phyloP scores from a whole-genome alignment of 2,797 vertebrate species.

The Gallinago nigripennis region DNA sequence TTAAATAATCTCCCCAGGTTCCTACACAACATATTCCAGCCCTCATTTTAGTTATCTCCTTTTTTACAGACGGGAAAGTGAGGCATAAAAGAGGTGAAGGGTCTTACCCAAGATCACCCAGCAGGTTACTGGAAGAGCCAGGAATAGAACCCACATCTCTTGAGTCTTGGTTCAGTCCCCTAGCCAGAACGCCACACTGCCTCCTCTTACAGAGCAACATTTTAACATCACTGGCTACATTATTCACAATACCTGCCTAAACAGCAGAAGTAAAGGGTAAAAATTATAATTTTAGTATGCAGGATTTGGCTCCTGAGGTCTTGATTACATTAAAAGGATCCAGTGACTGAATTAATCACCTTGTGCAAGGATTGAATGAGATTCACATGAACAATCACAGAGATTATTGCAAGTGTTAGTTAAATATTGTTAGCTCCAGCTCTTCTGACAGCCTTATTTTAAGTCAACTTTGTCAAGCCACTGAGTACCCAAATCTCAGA shows the following conservation, averaged over 20 bases:
- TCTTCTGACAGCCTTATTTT: background rate
- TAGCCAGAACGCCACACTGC: slow-evolving; percentile 56
- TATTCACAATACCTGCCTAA: slow-evolving; percentile 67
- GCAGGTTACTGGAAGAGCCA: slow-evolving; percentile 64
- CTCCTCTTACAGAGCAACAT: slow-evolving; percentile 62
- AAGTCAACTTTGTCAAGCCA: background rate
- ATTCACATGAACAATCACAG: background rate
- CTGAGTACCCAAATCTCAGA: background rate
- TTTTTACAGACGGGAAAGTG: slow-evolving; percentile 45
- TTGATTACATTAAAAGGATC: slow-evolving; percentile 53
- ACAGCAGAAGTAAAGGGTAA: slow-evolving; percentile 69
- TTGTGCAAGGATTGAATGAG: background rate
- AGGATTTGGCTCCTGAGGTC: slow-evolving; percentile 50
- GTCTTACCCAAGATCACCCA: slow-evolving; percentile 66
- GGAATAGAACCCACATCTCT: slow-evolving; percentile 64
- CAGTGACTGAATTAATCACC: slow-evolving; percentile 31
- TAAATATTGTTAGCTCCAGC: background rate
- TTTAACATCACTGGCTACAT: slow-evolving; percentile 61
- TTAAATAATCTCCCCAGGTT: background rate
- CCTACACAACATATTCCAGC: slow-evolving; percentile 8
- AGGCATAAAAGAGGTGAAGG: slow-evolving; percentile 61
- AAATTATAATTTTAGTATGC: slow-evolving; percentile 56
- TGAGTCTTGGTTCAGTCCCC: slow-evolving; percentile 60
- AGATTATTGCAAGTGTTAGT: background rate
- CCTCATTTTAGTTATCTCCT: slow-evolving; percentile 11